Percentiles rank a stretch among this genome's conserved stretches.
These are phyloP conservation scores for Pogona vitticeps DNA, from an alignment of 2,113 vertebrate species.

Conservation along the genomic window DNA sequence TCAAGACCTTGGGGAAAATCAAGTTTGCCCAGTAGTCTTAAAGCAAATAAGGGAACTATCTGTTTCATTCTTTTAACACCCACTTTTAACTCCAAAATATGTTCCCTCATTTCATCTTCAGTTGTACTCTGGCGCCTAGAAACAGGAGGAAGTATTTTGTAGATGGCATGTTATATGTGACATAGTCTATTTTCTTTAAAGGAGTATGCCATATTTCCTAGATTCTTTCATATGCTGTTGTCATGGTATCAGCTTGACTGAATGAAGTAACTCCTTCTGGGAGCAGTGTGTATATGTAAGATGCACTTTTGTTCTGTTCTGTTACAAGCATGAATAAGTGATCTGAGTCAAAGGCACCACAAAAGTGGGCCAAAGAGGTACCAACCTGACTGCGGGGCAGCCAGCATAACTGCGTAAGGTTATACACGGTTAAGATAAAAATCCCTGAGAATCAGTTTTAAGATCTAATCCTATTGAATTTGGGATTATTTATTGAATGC, in stretches of 20 bases:
- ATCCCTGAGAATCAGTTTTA: no score
- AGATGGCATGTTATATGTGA: neutral
- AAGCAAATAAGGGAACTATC: neutral
- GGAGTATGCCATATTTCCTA: neutral
- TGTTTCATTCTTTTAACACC: neutral
- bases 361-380: neutral
- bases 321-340: neutral
- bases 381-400: neutral
- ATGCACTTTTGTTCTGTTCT: rapidly evolving
- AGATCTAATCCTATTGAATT: no score
- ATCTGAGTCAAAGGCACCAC: neutral
- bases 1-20: neutral
- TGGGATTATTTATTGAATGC: no score
- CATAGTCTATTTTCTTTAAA: neutral
- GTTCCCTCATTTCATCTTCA: neutral
- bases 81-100: neutral
- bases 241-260: neutral
- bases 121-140: neutral
- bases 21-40: neutral
- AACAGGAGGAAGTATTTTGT: neutral
- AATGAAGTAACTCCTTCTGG: neutral
- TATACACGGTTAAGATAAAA: neutral
- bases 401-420: no score
- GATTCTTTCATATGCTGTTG: neutral
- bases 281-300: neutral